phyloP scores from a whole-genome alignment of 2,113 vertebrate genomes.

The Labeo catla region DNA sequence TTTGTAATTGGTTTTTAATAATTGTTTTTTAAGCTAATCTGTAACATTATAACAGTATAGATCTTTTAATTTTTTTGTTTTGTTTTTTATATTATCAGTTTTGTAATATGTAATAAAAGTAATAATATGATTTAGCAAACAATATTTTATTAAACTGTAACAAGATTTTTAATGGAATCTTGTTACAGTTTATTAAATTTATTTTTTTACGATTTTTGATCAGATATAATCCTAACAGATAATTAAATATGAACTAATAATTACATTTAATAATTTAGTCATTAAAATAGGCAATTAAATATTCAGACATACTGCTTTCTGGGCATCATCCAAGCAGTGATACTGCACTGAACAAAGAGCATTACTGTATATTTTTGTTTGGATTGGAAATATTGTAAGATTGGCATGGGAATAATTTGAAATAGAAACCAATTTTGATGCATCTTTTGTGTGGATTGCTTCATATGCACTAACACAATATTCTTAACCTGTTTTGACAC shows the following conservation, averaged over 20 bases:
- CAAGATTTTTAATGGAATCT: background rate
- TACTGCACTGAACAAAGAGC: too few relatives aligned
- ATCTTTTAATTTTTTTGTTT: too few relatives aligned
- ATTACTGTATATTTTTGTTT: background rate
- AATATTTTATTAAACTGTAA: background rate
- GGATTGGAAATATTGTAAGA: slow-evolving; percentile 36
- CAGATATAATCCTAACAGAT: background rate
- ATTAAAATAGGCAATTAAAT: too few relatives aligned
- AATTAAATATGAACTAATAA: too few relatives aligned
- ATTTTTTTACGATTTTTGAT: too few relatives aligned
- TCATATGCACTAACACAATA: slow-evolving; percentile 44
- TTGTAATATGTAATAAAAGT: too few relatives aligned
- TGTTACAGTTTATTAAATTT: too few relatives aligned
- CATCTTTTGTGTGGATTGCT: slow-evolving; percentile 41
- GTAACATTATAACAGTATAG: too few relatives aligned
- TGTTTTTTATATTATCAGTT: too few relatives aligned
- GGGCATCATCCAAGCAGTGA: background rate
- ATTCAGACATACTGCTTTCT: background rate
- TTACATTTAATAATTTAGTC: too few relatives aligned
- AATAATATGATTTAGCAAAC: background rate
- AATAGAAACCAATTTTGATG: slow-evolving; percentile 8
- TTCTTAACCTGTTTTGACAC: slow-evolving; percentile 52
- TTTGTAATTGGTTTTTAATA: too few relatives aligned
- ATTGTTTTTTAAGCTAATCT: too few relatives aligned
- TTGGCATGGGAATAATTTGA: slow-evolving; percentile 34